These are phyloP conservation scores for Apostichopus californicus DNA, from an alignment of 35 echinoderm and acorn worm genomes.

Conservation along the genomic window DNA sequence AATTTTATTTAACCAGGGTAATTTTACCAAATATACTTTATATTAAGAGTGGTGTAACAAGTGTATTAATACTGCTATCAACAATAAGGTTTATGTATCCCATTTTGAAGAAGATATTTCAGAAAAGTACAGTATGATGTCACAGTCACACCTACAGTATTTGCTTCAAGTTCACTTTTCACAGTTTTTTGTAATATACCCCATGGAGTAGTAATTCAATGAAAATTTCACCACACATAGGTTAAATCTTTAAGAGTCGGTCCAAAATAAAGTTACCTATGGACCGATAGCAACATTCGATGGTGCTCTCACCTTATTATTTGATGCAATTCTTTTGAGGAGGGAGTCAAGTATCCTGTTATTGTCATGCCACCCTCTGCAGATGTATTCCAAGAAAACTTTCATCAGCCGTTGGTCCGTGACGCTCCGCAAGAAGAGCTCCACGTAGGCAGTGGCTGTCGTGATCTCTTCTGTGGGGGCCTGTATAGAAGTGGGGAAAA, in stretches of 20 bases:
- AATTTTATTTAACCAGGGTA: too few species aligned
- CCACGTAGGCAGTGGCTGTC: conserved; percentile 88
- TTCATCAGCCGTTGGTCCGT: conserved; percentile 80
- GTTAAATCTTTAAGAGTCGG: not conserved
- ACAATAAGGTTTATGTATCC: too few species aligned
- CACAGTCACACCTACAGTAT: too few species aligned
- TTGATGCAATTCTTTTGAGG: conserved; percentile 69
- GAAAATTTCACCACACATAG: too few species aligned
- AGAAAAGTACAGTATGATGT: too few species aligned
- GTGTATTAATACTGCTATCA: too few species aligned
- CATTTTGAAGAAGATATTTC: too few species aligned
- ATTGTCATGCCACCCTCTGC: conserved; percentile 84
- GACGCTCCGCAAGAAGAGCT: conserved; percentile 86
- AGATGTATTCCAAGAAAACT: conserved; percentile 86
- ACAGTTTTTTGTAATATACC: too few species aligned
- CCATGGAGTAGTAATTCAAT: too few species aligned
- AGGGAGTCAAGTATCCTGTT: conserved; percentile 83
- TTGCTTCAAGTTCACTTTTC: too few species aligned
- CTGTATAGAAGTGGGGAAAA: not conserved
- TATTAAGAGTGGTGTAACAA: too few species aligned
- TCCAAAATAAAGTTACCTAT: not conserved
- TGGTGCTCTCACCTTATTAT: conserved; percentile 67
- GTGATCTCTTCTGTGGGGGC: conserved; percentile 83
- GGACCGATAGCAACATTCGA: not conserved
- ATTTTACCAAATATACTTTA: too few species aligned